A percentile compares a stretch with the other conserved stretches of the same genome.
These are phyloP conservation scores for Podiceps cristatus DNA, from an alignment of 2,113 vertebrate genomes.

Conservation along the genomic window DNA sequence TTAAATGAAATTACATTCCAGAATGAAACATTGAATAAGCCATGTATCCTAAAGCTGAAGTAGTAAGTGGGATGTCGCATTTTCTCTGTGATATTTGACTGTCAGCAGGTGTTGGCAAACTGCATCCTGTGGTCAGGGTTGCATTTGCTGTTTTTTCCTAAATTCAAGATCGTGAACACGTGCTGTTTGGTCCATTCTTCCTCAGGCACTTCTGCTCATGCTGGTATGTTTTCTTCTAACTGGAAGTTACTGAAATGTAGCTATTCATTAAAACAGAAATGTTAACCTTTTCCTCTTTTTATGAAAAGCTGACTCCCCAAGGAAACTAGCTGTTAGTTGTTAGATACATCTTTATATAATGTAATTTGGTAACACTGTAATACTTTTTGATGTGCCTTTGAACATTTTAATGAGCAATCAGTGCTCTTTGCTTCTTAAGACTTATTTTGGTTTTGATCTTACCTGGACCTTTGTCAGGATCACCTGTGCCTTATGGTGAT, in stretches of 20 bases:
- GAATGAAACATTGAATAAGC: neutral
- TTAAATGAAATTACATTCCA: neutral
- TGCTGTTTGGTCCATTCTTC: neutral
- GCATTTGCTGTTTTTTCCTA: neutral
- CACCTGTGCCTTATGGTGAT: neutral
- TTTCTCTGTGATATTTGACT: neutral
- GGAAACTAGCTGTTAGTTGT: neutral
- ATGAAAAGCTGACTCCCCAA: neutral
- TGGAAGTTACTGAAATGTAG: neutral
- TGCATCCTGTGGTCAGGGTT: neutral
- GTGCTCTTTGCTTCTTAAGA: neutral
- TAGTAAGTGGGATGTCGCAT: accelerated
- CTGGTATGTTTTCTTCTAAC: neutral
- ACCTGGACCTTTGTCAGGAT: neutral
- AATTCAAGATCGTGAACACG: neutral
- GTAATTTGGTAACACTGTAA: neutral
- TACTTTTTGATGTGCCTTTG: neutral
- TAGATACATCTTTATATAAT: neutral
- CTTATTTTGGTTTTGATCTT: neutral
- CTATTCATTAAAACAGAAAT: neutral
- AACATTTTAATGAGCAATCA: neutral
- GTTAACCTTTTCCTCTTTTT: neutral
- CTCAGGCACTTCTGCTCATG: neutral
- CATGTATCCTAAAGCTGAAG: neutral
- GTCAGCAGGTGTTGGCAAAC: neutral